Evolutionary conservation across 2,797 vertebrate species (phyloP).

Genomic region (Danio aesculapii): DNA sequence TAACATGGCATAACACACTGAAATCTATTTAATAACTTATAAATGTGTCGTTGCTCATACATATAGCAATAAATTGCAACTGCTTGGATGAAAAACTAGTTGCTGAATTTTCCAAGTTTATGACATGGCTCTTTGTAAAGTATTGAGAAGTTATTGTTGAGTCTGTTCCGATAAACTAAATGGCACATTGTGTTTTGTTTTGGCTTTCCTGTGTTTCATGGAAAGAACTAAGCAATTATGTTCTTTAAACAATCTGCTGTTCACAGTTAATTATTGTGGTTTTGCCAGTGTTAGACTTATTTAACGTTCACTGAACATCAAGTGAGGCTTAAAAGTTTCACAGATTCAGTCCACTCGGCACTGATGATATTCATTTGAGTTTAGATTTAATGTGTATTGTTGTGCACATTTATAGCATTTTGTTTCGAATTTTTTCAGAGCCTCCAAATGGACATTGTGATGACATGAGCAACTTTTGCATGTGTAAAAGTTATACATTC

Average conservation of each 20-base stretch:
- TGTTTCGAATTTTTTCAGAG: too few relatives aligned
- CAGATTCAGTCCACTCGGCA: neutral
- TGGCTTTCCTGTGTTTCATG: neutral
- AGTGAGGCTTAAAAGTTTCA: neutral
- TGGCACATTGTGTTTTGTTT: slow-evolving; percentile 1
- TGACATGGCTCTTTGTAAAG: neutral
- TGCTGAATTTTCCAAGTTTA: neutral
- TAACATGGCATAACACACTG: neutral
- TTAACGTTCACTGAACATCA: neutral
- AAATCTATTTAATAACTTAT: neutral
- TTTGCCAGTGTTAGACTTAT: neutral
- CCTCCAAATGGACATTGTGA: too few relatives aligned
- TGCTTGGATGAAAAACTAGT: neutral
- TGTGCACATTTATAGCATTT: neutral
- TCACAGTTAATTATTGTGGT: slow-evolving; percentile 2
- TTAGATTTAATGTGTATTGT: neutral
- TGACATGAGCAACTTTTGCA: too few relatives aligned
- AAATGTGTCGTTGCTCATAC: neutral
- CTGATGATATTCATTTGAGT: neutral
- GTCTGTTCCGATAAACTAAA: slow-evolving; percentile 1
- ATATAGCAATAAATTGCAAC: slow-evolving; percentile 12
- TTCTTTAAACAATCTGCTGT: neutral
- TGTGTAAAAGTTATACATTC: too few relatives aligned
- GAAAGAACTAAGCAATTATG: neutral
- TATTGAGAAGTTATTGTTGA: neutral